A percentile compares a stretch with the other conserved stretches of the same genome.
phyloP scores from a whole-genome alignment of 2,888 invertebrate genomes.

The Folsomia candida region DNA sequence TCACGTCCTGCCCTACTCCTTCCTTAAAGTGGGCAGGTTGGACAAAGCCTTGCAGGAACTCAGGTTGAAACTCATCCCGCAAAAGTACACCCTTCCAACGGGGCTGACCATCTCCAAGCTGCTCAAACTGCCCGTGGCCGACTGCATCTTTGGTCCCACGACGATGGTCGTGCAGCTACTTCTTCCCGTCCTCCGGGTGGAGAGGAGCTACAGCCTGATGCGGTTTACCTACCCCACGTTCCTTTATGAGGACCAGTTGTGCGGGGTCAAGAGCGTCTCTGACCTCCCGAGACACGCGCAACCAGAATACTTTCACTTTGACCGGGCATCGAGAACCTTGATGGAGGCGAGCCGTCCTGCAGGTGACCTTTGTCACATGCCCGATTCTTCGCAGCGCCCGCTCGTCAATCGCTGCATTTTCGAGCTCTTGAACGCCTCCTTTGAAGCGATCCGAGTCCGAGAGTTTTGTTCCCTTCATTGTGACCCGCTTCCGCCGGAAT shows the following conservation, averaged over 20 bases:
- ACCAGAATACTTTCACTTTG: constrained; percentile 24
- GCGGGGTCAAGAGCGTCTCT: constrained; percentile 14
- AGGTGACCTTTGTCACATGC: constrained; percentile 22
- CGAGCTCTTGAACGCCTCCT: constrained; percentile 24
- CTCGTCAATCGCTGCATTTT: constrained; percentile 32
- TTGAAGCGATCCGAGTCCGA: constrained; percentile 12
- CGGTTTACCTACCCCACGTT: constrained; percentile 33
- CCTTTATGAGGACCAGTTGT: constrained; percentile 31
- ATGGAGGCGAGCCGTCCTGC: constrained; percentile 13
- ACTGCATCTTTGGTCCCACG: constrained; percentile 33
- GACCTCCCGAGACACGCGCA: neutral
- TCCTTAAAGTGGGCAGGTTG: constrained; percentile 30
- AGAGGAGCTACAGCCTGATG: constrained; percentile 18
- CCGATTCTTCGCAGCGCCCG: constrained; percentile 29
- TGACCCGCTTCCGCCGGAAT: constrained; percentile 15
- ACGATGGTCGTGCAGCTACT: constrained; percentile 36
- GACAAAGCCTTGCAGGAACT: constrained; percentile 35
- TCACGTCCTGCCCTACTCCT: constrained; percentile 36
- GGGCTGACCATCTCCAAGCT: constrained; percentile 27
- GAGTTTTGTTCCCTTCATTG: constrained; percentile 31
- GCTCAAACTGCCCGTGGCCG: constrained; percentile 39
- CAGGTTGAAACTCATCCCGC: constrained; percentile 20
- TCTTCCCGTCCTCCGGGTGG: constrained; percentile 29
- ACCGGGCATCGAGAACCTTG: constrained; percentile 17
- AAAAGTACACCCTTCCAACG: constrained; percentile 23